Evolutionary conservation across 1,140 invertebrate species (phyloP), one percentile per base, ranked within the genome.

Genomic region (Drosophila subobscura): DNA sequence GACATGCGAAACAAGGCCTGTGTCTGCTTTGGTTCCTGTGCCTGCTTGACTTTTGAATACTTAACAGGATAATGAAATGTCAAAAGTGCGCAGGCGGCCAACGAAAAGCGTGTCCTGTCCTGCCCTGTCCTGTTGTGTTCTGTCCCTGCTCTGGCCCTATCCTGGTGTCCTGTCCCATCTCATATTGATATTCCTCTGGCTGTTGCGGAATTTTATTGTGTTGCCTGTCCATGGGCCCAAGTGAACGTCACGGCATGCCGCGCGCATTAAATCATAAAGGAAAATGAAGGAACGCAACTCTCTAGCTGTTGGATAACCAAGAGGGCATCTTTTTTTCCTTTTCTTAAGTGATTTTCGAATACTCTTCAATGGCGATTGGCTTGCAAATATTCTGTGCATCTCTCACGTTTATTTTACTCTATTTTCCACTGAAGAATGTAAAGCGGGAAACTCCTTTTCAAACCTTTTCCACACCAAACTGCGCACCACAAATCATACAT

Each of bases 1-100:
- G 80, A 85, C 73, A 66, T 53, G 59, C 49, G 55, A 77, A 77
- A 55, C 53, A 42, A 20, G 67, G 60, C 66, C 72, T 76, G 67
- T 42, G 61, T 77, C 27, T 77, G 64, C 73, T 47, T 45, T 41
- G 60, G 42, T 70, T 45, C 41, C 52, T 63, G 50, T 71, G 80
- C 72, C 74, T 86, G 81, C 68, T 81, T 86, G 83, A 86, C 83
- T 86, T 86, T 86, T 86, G 83, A 86, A 86, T 86, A 86, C 83
- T 86, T 86, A 86, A 86, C 83, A 88, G 83, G 83, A 86, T 88
- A 86, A 86, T 86, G 83, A 86, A 86, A 86, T 83, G 83, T 88
- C 83, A 86, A 86, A 86, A 86, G 83, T 86, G 81, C 83, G 83
- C 77, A 77, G 71, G 81, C 75, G 83, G 77, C 67, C 50, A 44